Conservation (phyloP, 2,797 vertebrate species). For the Bovichtus variegatus region DNA sequence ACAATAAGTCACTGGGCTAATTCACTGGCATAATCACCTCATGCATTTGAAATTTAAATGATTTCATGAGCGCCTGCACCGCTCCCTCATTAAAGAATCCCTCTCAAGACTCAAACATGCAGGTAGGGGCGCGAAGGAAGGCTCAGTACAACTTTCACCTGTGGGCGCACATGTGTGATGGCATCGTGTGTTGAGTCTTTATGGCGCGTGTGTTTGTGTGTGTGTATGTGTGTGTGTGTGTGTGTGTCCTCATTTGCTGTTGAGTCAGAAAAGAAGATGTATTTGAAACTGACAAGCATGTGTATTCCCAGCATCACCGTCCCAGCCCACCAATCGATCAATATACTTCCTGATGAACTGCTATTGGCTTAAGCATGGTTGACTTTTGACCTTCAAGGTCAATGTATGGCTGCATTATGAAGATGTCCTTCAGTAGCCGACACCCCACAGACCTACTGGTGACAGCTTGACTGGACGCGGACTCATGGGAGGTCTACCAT, state of each 20-base stretch:
- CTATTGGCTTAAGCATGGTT: constrained; percentile 40
- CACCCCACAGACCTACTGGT: constrained; percentile 49
- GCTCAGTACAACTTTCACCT: constrained; percentile 55
- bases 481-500: constrained; percentile 70
- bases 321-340: constrained; percentile 36
- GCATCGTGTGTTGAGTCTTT: constrained; percentile 25
- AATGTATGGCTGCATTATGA: constrained; percentile 52
- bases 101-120: constrained; percentile 71
- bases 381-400: constrained; percentile 71
- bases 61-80: constrained; percentile 77
- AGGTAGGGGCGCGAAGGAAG: constrained; percentile 52
- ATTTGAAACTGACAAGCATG: constrained; percentile 23
- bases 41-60: constrained; percentile 87
- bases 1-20: constrained; percentile 85
- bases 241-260: constrained; percentile 33
- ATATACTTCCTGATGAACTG: constrained; percentile 60
- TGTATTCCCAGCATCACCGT: constrained; percentile 25
- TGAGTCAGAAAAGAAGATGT: constrained; percentile 1
- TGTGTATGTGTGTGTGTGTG: constrained; percentile 17
- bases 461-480: constrained; percentile 66
- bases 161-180: constrained; percentile 31
- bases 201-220: constrained; percentile 15
- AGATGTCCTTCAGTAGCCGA: constrained; percentile 59
- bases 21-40: constrained; percentile 86
- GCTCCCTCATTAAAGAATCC: constrained; percentile 78